These are phyloP conservation scores for Oscheius sp. DNA, from an alignment of 2,888 invertebrate species.

Conservation along the genomic window DNA sequence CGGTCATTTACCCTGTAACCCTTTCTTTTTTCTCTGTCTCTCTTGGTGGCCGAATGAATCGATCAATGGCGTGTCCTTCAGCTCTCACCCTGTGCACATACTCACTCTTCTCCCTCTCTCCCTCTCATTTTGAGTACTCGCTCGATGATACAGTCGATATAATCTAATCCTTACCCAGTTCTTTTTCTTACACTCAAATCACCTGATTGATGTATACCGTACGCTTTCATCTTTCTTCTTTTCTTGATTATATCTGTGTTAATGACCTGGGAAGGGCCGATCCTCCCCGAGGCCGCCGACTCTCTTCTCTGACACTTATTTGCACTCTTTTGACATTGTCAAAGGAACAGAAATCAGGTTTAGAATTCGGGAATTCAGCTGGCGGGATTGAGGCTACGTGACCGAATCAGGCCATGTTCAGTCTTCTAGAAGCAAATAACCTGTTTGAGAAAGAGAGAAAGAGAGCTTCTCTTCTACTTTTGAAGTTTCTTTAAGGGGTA, in stretches of 20 bases:
- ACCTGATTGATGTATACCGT: neutral
- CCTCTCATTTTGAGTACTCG: too few relatives aligned
- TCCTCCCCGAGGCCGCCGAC: conserved; percentile 5
- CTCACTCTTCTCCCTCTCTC: conserved; percentile 21
- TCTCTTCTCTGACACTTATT: conserved; percentile 17
- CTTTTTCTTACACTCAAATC: neutral
- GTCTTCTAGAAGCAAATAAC: conserved; percentile 13
- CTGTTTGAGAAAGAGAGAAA: conserved; percentile 6
- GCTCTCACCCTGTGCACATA: conserved; percentile 27
- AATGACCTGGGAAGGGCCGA: conserved; percentile 10
- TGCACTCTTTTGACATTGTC: conserved; percentile 30
- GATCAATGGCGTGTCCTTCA: conserved; percentile 30
- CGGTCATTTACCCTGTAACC: neutral
- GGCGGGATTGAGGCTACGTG: conserved; percentile 6
- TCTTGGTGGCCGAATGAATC: conserved; percentile 3
- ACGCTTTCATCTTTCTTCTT: too few relatives aligned
- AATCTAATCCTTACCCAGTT: neutral
- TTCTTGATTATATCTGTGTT: conserved; percentile 21
- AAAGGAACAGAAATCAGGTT: neutral
- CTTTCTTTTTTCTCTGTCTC: neutral
- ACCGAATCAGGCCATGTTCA: conserved; percentile 21
- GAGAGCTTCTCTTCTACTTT: neutral
- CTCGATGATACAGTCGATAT: conserved; percentile 4
- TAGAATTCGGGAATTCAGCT: conserved; percentile 3
- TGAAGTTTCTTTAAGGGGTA: neutral